Base-by-base conservation (phyloP, 2,888 invertebrate genomes). In the Calliphora vomitoria region DNA sequence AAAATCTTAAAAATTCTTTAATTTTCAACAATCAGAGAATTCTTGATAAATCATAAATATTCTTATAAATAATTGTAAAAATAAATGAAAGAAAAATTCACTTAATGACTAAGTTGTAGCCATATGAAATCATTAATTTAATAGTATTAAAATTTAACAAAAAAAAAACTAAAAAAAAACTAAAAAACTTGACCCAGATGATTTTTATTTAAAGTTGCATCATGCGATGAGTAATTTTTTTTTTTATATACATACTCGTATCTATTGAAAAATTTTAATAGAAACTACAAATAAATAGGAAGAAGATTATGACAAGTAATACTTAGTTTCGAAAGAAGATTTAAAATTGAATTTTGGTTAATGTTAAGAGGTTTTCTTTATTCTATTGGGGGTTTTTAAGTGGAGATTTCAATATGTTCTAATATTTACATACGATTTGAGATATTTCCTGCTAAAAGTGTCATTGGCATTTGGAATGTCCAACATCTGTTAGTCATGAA, bases 11-110 rank as follows among this genome's bases (percentile, higher is more conserved):
- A 80, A 72, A 71, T 31, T 44, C 18, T 18, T 44, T 11, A 60
- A 58, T 66, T 50, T 68, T 66, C 53, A 69, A 50, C 64, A 75
- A 74, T 38, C 44, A 79, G 44, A 44, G 44, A 71, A 50, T 74
- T 71, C 41, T 38, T 47, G 10, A 60, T 60, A 76, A 87, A 80
- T 83, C 80, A 76, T 82, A 82, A 82, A 86, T 75, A 79, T 62
- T 82, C 35, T 35, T 80, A 81, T 60, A 18, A 64, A 75, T 82
- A 82, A 75, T 58, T 75, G 44, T n/a, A 11, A 47, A 35, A 75
- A 82, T n/a, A 74, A 25, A 55, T 82, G 15, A 11, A 50, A 44
- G 35, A 78, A 58, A 55, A 66, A 79, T 20, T 41, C 11, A 50
- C 25, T 35, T 68, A 25, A 31, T 68, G 66, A 44, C 31, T 69